These are phyloP conservation scores for Drosophila suboccidentalis DNA, from an alignment of 2,888 invertebrate species.

Conservation along the genomic window DNA sequence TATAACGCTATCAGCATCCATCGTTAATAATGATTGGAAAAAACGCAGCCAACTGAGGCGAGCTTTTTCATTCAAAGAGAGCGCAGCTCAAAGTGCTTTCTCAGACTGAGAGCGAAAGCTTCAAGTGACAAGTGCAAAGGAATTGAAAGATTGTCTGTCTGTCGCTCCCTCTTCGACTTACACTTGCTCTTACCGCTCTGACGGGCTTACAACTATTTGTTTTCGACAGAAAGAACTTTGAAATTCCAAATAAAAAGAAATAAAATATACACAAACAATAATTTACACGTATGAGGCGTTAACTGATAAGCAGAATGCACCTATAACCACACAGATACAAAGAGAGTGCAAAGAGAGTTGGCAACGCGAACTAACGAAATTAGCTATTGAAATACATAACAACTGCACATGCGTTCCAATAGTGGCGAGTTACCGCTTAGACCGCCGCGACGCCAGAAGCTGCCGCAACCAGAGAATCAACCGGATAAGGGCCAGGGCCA, in stretches of 20 bases:
- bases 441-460: conserved; percentile 59
- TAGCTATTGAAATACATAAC: neutral
- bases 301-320: conserved; percentile 10
- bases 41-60: conserved; percentile 47
- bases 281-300: neutral
- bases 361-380: neutral
- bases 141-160: conserved; percentile 11
- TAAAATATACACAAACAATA: conserved; percentile 2
- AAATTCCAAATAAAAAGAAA: conserved; percentile 16
- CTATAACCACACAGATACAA: neutral
- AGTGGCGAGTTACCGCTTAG: conserved; percentile 56
- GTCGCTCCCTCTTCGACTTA: neutral
- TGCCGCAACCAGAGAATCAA: conserved; percentile 14
- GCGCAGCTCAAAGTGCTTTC: conserved; percentile 8
- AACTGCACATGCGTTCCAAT: conserved; percentile 54
- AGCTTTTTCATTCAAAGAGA: conserved; percentile 8
- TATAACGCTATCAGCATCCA: conserved; percentile 50
- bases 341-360: neutral
- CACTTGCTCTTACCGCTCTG: no score
- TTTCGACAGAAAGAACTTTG: conserved; percentile 10
- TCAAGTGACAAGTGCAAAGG: conserved; percentile 12
- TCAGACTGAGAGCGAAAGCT: conserved; percentile 11
- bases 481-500: conserved; percentile 1
- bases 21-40: conserved; percentile 47
- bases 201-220: neutral